A percentile compares a stretch with the other conserved stretches of the same genome.
phyloP scores from a whole-genome alignment of 2,113 vertebrate species.

The Lophochroa leadbeateri region DNA sequence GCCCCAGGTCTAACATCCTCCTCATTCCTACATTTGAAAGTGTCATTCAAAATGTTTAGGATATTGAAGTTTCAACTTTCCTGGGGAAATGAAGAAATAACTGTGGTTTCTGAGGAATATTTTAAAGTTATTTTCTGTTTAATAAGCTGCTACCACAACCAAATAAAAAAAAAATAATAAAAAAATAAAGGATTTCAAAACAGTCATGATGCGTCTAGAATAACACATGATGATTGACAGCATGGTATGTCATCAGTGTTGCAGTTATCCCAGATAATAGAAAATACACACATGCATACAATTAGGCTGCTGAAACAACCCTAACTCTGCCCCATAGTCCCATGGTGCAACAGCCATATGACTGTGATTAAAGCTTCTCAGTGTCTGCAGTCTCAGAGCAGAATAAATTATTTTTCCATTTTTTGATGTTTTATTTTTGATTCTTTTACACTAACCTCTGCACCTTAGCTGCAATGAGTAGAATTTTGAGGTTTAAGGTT shows the following conservation, averaged over 20 bases:
- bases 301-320: background rate
- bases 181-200: background rate
- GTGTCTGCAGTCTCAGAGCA: background rate
- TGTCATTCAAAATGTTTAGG: background rate
- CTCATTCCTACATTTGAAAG: background rate
- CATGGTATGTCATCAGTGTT: background rate
- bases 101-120: background rate
- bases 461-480: background rate
- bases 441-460: background rate
- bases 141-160: background rate
- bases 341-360: background rate
- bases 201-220: background rate
- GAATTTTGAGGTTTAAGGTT: slow-evolving; percentile 1
- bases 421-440: background rate
- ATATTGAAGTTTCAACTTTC: slow-evolving; percentile 9
- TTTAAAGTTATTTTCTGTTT: background rate
- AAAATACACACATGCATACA: background rate
- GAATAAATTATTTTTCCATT: slow-evolving; percentile 10
- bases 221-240: background rate
- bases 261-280: background rate
- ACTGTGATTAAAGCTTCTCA: slow-evolving; percentile 1
- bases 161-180: background rate
- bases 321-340: background rate
- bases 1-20: background rate
- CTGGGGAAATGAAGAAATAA: background rate